These are phyloP conservation scores for Sinocyclocheilus maitianheensis DNA, from an alignment of 2,113 vertebrate genomes.

Conservation along the genomic window DNA sequence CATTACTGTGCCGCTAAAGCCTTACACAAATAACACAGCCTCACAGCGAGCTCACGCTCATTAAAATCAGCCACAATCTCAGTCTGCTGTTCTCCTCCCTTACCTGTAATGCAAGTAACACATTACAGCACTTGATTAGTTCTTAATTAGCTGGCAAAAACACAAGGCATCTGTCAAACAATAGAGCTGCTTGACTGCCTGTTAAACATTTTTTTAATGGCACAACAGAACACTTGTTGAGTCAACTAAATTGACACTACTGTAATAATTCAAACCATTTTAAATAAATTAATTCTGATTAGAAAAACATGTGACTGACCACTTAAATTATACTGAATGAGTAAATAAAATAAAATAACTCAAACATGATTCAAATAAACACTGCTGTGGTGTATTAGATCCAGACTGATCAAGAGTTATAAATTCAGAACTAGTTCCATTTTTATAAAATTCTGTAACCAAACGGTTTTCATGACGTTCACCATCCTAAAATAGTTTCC, in stretches of 20 bases:
- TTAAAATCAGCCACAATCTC: slow-evolving; percentile 27
- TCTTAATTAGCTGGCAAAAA: slow-evolving; percentile 18
- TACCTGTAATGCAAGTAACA: slow-evolving; percentile 11
- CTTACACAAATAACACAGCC: slow-evolving; percentile 4
- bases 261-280: not conserved
- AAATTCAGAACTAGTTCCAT: not conserved
- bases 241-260: not conserved
- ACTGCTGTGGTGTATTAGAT: not conserved
- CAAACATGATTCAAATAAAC: not conserved
- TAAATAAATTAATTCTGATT: not conserved
- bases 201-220: not conserved
- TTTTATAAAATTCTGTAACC: not conserved
- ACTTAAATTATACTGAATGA: not conserved
- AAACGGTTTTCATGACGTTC: not conserved
- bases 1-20: slow-evolving; percentile 5
- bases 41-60: not conserved
- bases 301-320: not conserved
- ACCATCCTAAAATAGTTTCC: too few relatives aligned
- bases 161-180: not conserved
- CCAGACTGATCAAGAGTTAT: not conserved
- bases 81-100: not conserved
- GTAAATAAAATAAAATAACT: not conserved
- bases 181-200: not conserved
- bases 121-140: slow-evolving; percentile 5
- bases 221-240: not conserved